Evolutionary conservation across 2,113 vertebrate species (phyloP).

Genomic region (Phocoena sinus): DNA sequence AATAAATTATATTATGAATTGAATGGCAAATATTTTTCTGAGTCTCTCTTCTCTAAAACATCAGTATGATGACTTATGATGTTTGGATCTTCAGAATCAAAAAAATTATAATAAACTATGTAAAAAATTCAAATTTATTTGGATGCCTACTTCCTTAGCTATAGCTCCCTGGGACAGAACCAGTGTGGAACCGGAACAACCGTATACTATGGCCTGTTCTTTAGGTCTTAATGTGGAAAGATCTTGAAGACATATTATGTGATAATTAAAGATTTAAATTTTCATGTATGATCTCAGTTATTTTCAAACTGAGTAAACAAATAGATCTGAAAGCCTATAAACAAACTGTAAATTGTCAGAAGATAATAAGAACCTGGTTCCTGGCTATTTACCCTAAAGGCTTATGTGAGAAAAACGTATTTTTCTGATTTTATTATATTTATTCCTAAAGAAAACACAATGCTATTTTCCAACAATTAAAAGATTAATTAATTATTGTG

Average conservation of each 20-base stretch:
- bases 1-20: background rate
- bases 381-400: background rate
- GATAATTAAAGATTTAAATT: background rate
- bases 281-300: background rate
- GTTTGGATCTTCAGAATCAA: background rate
- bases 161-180: too few species aligned
- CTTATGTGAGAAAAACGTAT: background rate
- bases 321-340: background rate
- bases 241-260: background rate
- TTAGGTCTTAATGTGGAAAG: background rate
- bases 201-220: background rate
- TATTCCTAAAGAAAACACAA: background rate
- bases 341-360: background rate
- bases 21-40: background rate
- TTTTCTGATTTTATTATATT: background rate
- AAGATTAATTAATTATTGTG: background rate
- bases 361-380: background rate
- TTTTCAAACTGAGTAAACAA: background rate
- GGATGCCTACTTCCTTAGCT: background rate
- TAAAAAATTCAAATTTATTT: background rate
- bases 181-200: background rate
- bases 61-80: background rate
- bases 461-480: background rate
- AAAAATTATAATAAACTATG: background rate
- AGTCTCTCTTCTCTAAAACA: background rate